Conservation (phyloP, 53 echinoderm and acorn worm species). For the Hippasteria phrygiana region DNA sequence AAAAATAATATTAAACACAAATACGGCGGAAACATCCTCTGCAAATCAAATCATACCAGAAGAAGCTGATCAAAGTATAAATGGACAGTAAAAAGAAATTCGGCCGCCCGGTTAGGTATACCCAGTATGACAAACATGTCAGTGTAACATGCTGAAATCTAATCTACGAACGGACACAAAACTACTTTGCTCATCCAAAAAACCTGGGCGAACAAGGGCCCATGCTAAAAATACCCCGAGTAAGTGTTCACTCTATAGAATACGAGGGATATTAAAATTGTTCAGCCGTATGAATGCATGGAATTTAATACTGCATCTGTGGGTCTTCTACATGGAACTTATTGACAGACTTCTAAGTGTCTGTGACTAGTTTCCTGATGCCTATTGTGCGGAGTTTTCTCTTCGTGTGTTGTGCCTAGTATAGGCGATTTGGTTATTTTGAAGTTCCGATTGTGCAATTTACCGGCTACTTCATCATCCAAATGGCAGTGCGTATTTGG, state of each 20-base stretch:
- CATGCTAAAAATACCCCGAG: background rate
- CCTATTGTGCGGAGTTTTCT: background rate
- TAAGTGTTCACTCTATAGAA: background rate
- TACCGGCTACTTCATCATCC: no score
- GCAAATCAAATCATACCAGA: background rate
- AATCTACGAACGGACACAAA: background rate
- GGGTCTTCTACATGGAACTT: background rate
- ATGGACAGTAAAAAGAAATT: no score
- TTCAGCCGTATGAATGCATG: background rate
- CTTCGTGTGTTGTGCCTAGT: background rate
- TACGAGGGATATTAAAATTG: background rate
- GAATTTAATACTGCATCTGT: background rate
- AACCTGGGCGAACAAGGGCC: background rate
- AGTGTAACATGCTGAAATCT: background rate
- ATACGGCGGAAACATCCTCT: background rate
- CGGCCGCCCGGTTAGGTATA: no score
- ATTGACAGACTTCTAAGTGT: background rate
- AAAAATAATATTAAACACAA: background rate
- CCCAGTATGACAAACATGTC: no score
- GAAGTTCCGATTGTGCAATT: background rate
- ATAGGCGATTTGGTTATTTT: background rate
- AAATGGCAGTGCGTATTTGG: no score
- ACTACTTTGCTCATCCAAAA: background rate
- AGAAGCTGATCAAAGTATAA: background rate
- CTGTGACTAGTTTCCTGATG: background rate